Conservation (phyloP, 2,797 vertebrate species). For the Diglossa cyanea region DNA sequence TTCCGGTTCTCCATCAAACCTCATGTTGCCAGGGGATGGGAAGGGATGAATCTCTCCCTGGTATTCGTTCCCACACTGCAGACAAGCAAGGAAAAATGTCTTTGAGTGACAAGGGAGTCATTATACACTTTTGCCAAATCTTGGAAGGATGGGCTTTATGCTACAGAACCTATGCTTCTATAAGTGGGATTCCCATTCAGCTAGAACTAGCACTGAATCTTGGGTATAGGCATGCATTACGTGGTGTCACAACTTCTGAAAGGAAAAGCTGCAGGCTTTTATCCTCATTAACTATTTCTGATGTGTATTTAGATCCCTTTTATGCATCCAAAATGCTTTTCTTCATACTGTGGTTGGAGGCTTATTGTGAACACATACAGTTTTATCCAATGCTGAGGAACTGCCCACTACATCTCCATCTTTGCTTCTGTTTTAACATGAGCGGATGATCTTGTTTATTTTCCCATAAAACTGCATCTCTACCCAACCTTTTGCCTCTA, state of each 20-base stretch:
- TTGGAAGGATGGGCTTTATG: not conserved
- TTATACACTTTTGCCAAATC: not conserved
- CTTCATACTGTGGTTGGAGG: not conserved
- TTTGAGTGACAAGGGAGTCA: not conserved
- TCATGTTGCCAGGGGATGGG: not conserved
- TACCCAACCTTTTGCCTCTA: not conserved
- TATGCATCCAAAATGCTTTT: not conserved
- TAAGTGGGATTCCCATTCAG: not conserved
- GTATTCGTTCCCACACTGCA: not conserved
- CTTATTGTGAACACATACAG: not conserved
- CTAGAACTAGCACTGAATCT: not conserved
- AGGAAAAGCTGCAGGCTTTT: not conserved
- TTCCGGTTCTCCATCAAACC: accelerated
- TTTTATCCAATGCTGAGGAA: not conserved
- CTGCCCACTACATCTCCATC: not conserved
- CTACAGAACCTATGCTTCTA: not conserved
- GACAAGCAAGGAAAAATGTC: not conserved
- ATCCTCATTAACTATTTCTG: not conserved
- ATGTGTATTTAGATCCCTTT: not conserved
- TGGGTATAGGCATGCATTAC: accelerated
- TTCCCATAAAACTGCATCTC: not conserved
- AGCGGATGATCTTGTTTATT: not conserved
- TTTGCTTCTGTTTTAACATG: not conserved
- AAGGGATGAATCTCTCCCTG: not conserved
- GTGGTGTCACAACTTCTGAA: not conserved